These are phyloP conservation scores for Heloderma charlesbogerti DNA, from an alignment of 2,113 vertebrate species.

Conservation along the genomic window DNA sequence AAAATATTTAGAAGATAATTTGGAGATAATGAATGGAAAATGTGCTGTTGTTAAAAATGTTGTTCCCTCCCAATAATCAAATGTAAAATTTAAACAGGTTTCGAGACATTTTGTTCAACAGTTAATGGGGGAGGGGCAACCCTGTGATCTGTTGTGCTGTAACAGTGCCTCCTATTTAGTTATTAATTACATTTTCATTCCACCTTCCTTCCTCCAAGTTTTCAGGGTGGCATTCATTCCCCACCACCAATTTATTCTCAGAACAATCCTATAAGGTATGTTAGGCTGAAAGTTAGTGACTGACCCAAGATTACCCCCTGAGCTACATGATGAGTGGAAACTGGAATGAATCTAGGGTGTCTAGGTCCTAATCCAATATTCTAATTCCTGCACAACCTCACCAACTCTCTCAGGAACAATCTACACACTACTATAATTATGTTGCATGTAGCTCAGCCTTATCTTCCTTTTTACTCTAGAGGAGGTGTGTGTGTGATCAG, in stretches of 20 bases:
- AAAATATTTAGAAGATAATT: constrained; percentile 40
- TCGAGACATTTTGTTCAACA: not conserved
- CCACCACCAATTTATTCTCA: not conserved
- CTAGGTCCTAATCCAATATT: not conserved
- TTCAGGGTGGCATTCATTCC: no score
- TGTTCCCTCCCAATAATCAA: constrained; percentile 2
- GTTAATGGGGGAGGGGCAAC: not conserved
- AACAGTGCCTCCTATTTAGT: not conserved
- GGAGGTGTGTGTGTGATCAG: no score
- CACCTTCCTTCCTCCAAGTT: not conserved
- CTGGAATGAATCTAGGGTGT: not conserved
- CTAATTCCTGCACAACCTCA: not conserved
- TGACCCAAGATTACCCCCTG: not conserved
- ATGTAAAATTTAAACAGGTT: constrained; percentile 23
- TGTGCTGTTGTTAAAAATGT: constrained; percentile 11
- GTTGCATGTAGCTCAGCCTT: no score
- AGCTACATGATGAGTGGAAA: not conserved
- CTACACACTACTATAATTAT: no score
- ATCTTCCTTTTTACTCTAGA: no score
- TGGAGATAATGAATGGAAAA: constrained; percentile 41
- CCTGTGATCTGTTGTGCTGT: not conserved
- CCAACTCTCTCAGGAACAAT: not conserved
- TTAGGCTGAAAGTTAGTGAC: not conserved
- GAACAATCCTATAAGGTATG: not conserved
- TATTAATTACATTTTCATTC: not conserved